phyloP scores from a whole-genome alignment of 2,113 vertebrate species.

The Proteles cristata region DNA sequence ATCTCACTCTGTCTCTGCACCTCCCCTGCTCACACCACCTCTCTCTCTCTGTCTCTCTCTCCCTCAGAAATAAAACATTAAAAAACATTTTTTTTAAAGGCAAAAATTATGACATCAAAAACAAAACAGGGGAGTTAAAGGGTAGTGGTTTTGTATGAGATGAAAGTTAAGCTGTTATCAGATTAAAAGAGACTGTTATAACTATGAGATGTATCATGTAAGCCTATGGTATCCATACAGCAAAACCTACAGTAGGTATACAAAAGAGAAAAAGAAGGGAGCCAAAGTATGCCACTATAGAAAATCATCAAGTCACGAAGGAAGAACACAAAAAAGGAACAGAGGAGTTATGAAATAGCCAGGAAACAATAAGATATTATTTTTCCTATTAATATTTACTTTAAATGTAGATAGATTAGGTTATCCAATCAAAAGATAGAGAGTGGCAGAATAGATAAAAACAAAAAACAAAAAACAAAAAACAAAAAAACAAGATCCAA shows the following conservation, averaged over 20 bases:
- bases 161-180: neutral
- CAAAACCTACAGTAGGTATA: neutral
- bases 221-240: neutral
- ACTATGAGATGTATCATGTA: neutral
- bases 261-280: neutral
- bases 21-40: too few relatives aligned
- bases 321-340: neutral
- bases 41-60: too few relatives aligned
- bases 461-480: neutral
- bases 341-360: neutral
- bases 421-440: neutral
- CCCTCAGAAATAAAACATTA: too few relatives aligned
- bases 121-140: neutral
- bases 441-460: neutral
- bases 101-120: neutral
- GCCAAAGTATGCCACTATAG: neutral
- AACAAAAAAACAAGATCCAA: neutral
- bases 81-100: neutral
- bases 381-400: neutral
- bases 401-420: neutral
- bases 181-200: neutral
- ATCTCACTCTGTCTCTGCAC: too few relatives aligned
- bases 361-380: neutral
- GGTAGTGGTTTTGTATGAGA: neutral
- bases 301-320: neutral